Percentiles rank a stretch among this genome's conserved stretches.
phyloP scores from a whole-genome alignment of 2,113 vertebrate species.

The Laticauda colubrina region DNA sequence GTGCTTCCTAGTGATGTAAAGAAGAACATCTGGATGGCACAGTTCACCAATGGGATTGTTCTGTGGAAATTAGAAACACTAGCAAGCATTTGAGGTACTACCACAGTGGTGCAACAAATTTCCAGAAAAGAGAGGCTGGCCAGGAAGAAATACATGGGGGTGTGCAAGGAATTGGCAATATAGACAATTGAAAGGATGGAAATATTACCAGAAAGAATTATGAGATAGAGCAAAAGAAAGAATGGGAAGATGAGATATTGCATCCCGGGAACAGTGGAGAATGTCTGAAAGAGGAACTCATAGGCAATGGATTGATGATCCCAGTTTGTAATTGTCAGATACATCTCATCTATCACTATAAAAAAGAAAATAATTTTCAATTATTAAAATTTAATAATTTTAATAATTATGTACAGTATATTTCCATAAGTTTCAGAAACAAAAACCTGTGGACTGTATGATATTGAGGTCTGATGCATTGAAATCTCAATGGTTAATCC shows the following conservation, averaged over 20 bases:
- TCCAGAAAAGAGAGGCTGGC: conserved; percentile 38
- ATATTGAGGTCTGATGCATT: background rate
- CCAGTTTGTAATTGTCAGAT: background rate
- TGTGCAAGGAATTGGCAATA: background rate
- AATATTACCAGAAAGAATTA: conserved; percentile 25
- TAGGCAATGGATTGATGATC: conserved; percentile 30
- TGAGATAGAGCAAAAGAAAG: conserved; percentile 47
- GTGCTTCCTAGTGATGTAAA: conserved; percentile 34
- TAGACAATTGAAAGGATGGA: conserved; percentile 37
- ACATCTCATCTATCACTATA: conserved; percentile 1
- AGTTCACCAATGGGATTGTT: conserved; percentile 29
- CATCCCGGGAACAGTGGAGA: conserved; percentile 16
- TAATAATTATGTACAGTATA: background rate
- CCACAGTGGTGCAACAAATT: conserved; percentile 26
- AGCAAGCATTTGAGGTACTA: conserved; percentile 49
- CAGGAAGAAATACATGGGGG: background rate
- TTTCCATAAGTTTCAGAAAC: background rate
- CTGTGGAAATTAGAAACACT: conserved; percentile 30
- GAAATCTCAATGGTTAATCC: background rate
- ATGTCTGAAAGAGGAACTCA: conserved; percentile 32
- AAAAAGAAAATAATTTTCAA: background rate
- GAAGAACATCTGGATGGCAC: conserved; percentile 53
- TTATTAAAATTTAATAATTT: no score
- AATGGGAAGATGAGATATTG: conserved; percentile 36
- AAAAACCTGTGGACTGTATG: background rate